These are phyloP conservation scores for Epizoanthus rinbou DNA, from an alignment of 92 coral and sea anemone species.

Conservation along the genomic window DNA sequence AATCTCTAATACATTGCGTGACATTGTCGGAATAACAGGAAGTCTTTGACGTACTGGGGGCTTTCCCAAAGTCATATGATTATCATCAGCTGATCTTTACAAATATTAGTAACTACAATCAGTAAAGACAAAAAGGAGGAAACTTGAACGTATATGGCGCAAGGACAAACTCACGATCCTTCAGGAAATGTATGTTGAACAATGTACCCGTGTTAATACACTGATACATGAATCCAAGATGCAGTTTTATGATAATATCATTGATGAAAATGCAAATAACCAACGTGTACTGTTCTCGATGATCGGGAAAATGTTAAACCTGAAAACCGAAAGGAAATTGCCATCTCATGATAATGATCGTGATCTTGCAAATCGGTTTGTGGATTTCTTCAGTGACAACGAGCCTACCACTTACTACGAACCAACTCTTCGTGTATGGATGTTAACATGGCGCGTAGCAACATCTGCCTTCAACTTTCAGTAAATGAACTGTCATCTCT, in stretches of 20 bases:
- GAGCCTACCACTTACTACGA: conserved; percentile 31
- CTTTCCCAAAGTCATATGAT: no score
- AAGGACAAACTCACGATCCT: conserved; percentile 39
- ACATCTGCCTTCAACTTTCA: conserved; percentile 17
- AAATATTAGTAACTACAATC: no score
- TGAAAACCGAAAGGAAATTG: conserved; percentile 48
- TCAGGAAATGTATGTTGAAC: conserved; percentile 41
- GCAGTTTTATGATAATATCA: conserved; percentile 40
- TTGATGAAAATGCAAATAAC: conserved; percentile 47
- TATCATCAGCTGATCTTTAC: no score
- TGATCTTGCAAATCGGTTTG: conserved; percentile 52
- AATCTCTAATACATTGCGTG: no score
- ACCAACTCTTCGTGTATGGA: conserved; percentile 19
- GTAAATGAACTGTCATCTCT: conserved; percentile 60
- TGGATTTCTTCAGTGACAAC: conserved; percentile 48
- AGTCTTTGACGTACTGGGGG: no score
- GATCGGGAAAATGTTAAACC: conserved; percentile 44
- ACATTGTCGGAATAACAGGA: no score
- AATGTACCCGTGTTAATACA: conserved; percentile 43
- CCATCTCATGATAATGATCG: conserved; percentile 30
- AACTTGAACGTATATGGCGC: conserved; percentile 45
- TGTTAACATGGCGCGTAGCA: background rate
- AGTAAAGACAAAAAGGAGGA: conserved; percentile 13
- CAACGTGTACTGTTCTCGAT: conserved; percentile 34
- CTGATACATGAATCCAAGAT: conserved; percentile 50